A percentile compares a stretch with the other conserved stretches of the same genome.
Conservation (phyloP, 2,113 vertebrate species). For the Ptychochromis oligacanthus region DNA sequence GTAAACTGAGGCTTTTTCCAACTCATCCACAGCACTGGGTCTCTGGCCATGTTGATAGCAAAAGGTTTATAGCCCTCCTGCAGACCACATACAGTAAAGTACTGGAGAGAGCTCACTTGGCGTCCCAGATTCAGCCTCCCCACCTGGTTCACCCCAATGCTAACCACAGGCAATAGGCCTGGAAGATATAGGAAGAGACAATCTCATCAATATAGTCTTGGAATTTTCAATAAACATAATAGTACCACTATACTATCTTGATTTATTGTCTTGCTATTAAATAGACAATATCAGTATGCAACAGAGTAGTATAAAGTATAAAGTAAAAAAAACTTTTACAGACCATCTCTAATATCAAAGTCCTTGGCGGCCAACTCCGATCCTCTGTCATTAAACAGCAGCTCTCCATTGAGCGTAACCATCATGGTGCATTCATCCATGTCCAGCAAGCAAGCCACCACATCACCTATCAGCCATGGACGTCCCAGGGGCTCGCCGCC, state of each 20-base stretch:
- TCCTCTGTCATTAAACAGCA: conserved; percentile 90
- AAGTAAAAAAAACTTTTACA: conserved; percentile 63
- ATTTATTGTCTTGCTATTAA: not conserved
- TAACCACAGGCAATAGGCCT: conserved; percentile 92
- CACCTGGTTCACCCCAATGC: conserved; percentile 88
- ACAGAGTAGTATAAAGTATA: not conserved
- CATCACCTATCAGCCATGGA: conserved; percentile 88
- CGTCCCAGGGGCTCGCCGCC: conserved; percentile 89
- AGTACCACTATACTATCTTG: not conserved
- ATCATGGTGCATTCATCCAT: conserved; percentile 90
- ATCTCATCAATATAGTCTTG: not conserved
- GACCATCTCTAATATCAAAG: conserved; percentile 87
- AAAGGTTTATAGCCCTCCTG: conserved; percentile 95
- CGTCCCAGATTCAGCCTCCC: conserved; percentile 92
- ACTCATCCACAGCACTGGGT: conserved; percentile 92
- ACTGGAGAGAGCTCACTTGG: conserved; percentile 86
- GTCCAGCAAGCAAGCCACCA: conserved; percentile 93
- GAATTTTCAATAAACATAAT: not conserved
- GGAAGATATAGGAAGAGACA: not conserved
- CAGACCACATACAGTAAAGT: conserved; percentile 89
- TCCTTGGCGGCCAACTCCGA: conserved; percentile 93
- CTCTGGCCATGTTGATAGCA: conserved; percentile 89
- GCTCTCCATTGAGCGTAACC: conserved; percentile 93
- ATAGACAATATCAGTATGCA: not conserved
- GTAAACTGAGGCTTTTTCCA: conserved; percentile 91